Conservation (phyloP, 2,797 vertebrate species). For the Myiothlypis coronata region DNA sequence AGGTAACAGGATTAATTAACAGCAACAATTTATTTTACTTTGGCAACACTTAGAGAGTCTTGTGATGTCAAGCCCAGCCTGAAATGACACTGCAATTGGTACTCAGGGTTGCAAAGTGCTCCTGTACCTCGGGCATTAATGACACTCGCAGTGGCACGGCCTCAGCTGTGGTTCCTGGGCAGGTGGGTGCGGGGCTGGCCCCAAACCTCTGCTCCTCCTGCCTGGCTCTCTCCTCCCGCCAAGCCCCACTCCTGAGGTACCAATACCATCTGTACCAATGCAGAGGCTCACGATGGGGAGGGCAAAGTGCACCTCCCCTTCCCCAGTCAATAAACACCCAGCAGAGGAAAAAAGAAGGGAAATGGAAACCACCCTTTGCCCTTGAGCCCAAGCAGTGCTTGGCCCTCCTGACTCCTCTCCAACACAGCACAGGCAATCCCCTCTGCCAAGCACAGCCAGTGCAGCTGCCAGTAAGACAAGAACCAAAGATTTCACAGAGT, state of each 20-base stretch:
- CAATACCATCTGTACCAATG: too few species aligned
- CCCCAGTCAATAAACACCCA: not conserved
- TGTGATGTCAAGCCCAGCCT: not conserved
- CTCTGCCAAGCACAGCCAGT: not conserved
- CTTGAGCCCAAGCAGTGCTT: not conserved
- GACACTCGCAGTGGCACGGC: not conserved
- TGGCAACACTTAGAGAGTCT: not conserved
- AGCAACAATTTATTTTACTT: not conserved
- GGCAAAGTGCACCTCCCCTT: not conserved
- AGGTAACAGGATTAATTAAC: not conserved
- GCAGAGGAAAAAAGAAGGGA: not conserved
- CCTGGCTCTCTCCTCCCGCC: not conserved
- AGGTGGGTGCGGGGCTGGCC: not conserved
- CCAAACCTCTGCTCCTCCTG: not conserved
- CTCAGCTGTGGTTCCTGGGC: not conserved
- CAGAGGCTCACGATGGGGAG: not conserved
- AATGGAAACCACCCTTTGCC: not conserved
- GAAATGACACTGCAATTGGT: not conserved
- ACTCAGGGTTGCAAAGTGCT: not conserved
- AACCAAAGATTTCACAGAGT: not conserved
- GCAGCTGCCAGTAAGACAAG: rapidly evolving
- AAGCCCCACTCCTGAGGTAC: not conserved
- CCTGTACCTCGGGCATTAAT: not conserved
- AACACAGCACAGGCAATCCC: not conserved
- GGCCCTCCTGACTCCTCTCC: not conserved